Evolutionary conservation across 1,140 invertebrate genomes (phyloP).

Genomic region (Hirudo medicinalis): DNA sequence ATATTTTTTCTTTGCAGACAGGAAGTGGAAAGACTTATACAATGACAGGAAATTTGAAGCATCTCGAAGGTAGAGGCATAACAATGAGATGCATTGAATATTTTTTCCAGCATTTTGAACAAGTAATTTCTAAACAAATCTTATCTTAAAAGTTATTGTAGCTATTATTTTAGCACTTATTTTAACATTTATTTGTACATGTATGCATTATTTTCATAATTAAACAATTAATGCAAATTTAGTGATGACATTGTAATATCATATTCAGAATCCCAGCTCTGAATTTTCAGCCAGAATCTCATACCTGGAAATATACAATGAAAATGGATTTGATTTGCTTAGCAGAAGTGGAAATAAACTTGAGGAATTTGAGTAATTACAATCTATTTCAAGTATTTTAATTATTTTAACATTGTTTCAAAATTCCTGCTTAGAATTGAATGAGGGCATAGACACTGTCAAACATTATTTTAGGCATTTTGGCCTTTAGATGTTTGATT

Average conservation of each 20-base stretch:
- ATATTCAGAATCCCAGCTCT: conserved; percentile 33
- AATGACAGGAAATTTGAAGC: conserved; percentile 42
- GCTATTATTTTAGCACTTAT: neutral
- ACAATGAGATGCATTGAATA: conserved; percentile 41
- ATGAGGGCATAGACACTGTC: no score
- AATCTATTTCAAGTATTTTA: no score
- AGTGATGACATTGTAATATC: no score
- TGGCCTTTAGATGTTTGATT: no score
- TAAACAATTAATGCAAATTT: no score
- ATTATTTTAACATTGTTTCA: no score
- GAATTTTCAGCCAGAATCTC: conserved; percentile 37
- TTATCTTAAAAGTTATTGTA: conserved; percentile 16
- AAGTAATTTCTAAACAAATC: neutral
- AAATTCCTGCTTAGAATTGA: no score
- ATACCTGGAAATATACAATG: conserved; percentile 44
- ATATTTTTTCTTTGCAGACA: conserved; percentile 31
- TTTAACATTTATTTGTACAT: no score
- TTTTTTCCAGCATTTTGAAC: conserved; percentile 38
- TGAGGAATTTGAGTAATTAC: no score
- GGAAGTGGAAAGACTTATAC: conserved; percentile 44
- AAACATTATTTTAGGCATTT: no score
- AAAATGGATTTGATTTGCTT: conserved; percentile 50
- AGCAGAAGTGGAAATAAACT: neutral
- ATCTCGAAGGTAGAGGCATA: conserved; percentile 39
- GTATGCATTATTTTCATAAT: no score